These are phyloP conservation scores for Fragum whitleyi DNA, from an alignment of 2,888 invertebrate species.

Conservation along the genomic window DNA sequence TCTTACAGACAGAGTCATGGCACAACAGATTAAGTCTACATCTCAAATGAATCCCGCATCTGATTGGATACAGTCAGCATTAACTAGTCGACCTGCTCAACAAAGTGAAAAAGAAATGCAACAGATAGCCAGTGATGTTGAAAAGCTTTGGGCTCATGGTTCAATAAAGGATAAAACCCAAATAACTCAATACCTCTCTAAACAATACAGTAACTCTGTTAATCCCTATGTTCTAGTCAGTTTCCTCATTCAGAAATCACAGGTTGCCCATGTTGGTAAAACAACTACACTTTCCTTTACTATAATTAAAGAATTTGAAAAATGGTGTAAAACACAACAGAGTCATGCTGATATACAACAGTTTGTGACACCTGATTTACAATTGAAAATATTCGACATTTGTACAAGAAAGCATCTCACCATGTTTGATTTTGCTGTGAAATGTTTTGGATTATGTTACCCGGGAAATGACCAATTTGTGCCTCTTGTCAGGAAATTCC, in stretches of 20 bases:
- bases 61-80: conserved; percentile 61
- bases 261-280: conserved; percentile 68
- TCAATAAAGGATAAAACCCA: conserved; percentile 56
- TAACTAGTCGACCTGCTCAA: conserved; percentile 53
- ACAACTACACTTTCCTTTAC: conserved; percentile 70
- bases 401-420: conserved; percentile 71
- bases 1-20: neutral
- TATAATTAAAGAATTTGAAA: conserved; percentile 74
- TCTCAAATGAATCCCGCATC: conserved; percentile 12
- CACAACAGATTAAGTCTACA: conserved; percentile 47
- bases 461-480: conserved; percentile 75
- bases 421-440: conserved; percentile 73
- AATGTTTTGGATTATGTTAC: conserved; percentile 72
- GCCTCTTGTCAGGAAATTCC: conserved; percentile 63
- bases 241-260: conserved; percentile 63
- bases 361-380: conserved; percentile 67
- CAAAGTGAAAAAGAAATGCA: conserved; percentile 63
- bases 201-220: conserved; percentile 47
- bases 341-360: conserved; percentile 33
- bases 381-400: conserved; percentile 65
- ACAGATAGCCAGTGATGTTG: conserved; percentile 47
- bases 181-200: conserved; percentile 50
- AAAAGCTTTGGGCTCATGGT: conserved; percentile 68
- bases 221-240: conserved; percentile 67
- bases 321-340: conserved; percentile 61